Conservation (phyloP, 1,140 invertebrate genomes). For the Drosophila cardini region DNA sequence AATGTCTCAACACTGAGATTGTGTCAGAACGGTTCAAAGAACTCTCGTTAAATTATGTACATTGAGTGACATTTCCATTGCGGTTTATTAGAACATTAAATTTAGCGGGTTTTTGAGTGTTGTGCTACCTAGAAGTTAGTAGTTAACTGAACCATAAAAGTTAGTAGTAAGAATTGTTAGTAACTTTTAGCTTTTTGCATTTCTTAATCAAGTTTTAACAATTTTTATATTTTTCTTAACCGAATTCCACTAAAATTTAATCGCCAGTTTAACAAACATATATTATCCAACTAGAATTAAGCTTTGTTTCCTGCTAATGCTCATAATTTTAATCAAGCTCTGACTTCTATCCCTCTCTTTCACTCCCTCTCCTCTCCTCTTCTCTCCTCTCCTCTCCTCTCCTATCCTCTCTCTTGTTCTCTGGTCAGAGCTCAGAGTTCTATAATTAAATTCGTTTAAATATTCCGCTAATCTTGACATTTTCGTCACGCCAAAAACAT, state of each 20-base stretch:
- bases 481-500: constrained; percentile 36
- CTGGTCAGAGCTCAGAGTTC: constrained; percentile 8
- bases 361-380: too few species aligned
- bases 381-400: too few species aligned
- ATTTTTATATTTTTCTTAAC: too few species aligned
- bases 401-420: constrained; percentile 7
- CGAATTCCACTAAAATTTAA: too few species aligned
- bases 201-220: too few species aligned
- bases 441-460: constrained; percentile 28
- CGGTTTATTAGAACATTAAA: constrained; percentile 9
- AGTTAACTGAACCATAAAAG: too few species aligned
- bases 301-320: constrained; percentile 19
- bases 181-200: too few species aligned
- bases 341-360: background rate
- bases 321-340: constrained; percentile 21
- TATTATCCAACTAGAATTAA: constrained; percentile 1
- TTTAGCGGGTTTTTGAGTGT: background rate
- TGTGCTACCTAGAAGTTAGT: background rate
- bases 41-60: constrained; percentile 27
- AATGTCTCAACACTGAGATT: background rate
- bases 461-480: constrained; percentile 27
- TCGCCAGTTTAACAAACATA: background rate
- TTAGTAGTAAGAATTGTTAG: too few species aligned
- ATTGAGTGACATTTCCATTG: background rate
- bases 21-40: constrained; percentile 28